These are phyloP conservation scores for Lumbricus terrestris DNA, from an alignment of 2,888 invertebrate genomes.

Conservation along the genomic window DNA sequence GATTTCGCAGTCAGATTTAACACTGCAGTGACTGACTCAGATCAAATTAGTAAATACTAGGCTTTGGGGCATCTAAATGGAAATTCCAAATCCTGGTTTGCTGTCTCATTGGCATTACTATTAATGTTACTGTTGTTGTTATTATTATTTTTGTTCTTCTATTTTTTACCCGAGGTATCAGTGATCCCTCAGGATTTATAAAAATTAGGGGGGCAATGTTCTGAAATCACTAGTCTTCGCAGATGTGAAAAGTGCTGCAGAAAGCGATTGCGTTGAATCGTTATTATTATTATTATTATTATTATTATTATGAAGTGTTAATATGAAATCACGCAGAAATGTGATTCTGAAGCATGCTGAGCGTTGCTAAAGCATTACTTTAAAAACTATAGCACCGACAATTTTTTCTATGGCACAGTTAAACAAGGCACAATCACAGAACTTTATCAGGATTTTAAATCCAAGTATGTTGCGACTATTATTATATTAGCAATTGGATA, in stretches of 20 bases:
- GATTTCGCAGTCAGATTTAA: not conserved
- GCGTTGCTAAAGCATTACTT: not conserved
- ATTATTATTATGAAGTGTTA: not conserved
- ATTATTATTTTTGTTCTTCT: not conserved
- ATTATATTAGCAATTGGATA: too few relatives aligned
- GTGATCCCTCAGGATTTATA: too few relatives aligned
- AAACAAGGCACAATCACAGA: too few relatives aligned
- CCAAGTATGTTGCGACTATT: too few relatives aligned
- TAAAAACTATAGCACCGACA: too few relatives aligned
- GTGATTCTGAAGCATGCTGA: not conserved
- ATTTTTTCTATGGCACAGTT: too few relatives aligned
- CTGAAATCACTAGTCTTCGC: too few relatives aligned
- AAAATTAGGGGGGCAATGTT: too few relatives aligned
- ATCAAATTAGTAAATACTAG: constrained; percentile 3
- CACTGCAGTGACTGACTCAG: not conserved
- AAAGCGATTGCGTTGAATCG: too few relatives aligned
- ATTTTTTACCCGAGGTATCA: too few relatives aligned
- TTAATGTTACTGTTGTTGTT: not conserved
- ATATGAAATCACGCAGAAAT: not conserved
- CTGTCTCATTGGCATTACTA: not conserved
- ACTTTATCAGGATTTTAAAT: too few relatives aligned
- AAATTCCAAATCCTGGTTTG: not conserved
- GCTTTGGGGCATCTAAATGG: not conserved
- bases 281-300: not conserved
- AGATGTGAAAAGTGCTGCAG: too few relatives aligned